A percentile compares a stretch with the other conserved stretches of the same genome.
Conservation (phyloP, 2,888 invertebrate genomes). For the Tetramorium bicarinatum region DNA sequence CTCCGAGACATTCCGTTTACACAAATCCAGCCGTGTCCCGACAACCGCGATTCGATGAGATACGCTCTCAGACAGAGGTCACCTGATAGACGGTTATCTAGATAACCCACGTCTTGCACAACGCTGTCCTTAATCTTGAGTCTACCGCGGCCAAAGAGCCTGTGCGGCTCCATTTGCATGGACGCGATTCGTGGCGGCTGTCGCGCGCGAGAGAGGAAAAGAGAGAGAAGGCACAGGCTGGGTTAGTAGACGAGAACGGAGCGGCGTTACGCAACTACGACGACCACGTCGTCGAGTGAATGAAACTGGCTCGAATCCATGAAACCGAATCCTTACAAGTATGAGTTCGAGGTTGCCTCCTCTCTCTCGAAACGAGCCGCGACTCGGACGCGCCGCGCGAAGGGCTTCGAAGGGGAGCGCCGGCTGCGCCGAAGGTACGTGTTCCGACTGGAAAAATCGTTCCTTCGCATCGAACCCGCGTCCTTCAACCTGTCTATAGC, state of each 20-base stretch:
- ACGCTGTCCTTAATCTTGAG: conserved; percentile 76
- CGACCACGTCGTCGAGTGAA: conserved; percentile 75
- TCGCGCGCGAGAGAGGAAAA: conserved; percentile 3
- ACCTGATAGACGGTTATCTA: conserved; percentile 64
- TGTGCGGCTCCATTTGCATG: conserved; percentile 66
- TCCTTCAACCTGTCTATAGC: background rate
- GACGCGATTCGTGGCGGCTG: conserved; percentile 51
- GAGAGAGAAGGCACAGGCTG: conserved; percentile 59
- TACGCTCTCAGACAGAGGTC: conserved; percentile 41
- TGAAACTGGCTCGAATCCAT: conserved; percentile 82
- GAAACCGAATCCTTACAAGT: conserved; percentile 67
- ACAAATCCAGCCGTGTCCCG: background rate
- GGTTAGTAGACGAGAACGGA: conserved; percentile 68
- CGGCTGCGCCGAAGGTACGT: background rate
- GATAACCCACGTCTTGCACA: conserved; percentile 69
- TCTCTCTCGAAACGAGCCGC: background rate
- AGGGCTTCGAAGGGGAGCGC: conserved; percentile 1
- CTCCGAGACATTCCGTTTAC: background rate
- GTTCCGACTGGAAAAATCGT: conserved; percentile 10
- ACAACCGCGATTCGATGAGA: background rate
- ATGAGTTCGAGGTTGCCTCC: conserved; percentile 38
- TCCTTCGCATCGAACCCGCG: background rate
- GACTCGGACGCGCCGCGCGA: background rate
- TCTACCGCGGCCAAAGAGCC: conserved; percentile 46
- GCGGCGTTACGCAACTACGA: conserved; percentile 73